Evolutionary conservation across 1,140 invertebrate genomes (phyloP).

Genomic region (Yoshiicerus persimilis): DNA sequence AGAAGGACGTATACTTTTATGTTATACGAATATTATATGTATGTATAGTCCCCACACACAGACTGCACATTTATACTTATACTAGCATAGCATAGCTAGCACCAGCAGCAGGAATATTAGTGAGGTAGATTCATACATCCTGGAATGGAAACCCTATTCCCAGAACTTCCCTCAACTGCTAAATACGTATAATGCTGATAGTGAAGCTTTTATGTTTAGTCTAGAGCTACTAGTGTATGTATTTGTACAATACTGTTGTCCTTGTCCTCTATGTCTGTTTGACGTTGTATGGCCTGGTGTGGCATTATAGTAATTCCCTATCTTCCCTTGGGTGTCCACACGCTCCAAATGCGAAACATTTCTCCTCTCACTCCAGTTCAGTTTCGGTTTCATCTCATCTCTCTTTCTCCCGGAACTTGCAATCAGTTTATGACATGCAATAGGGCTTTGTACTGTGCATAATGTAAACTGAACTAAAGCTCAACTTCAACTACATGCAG

Average conservation of each 20-base stretch:
- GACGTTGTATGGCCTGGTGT: not conserved
- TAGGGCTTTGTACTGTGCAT: not conserved
- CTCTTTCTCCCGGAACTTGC: constrained; percentile 9
- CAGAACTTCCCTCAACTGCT: not conserved
- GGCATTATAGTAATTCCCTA: constrained; percentile 14
- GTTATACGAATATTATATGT: too few relatives aligned
- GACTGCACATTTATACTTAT: too few relatives aligned
- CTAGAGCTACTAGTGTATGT: not conserved
- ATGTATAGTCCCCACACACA: too few relatives aligned
- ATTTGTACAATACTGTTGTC: not conserved
- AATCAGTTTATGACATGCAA: constrained; percentile 33
- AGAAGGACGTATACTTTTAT: not conserved
- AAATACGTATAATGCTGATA: too few relatives aligned
- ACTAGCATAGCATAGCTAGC: too few relatives aligned
- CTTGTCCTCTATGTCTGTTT: constrained; percentile 2
- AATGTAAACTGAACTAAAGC: not conserved
- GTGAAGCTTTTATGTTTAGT: not conserved
- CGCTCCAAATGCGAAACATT: constrained; percentile 20
- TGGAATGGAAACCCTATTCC: not conserved
- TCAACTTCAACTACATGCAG: not conserved
- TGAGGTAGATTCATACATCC: not conserved
- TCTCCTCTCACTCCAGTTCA: not conserved
- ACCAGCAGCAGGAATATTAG: not conserved
- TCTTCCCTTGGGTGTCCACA: constrained; percentile 24
- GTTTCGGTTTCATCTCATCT: constrained; percentile 5